Percentiles rank a stretch among this genome's conserved stretches.
phyloP scores from a whole-genome alignment of 2,113 vertebrate species.

The Phalacrocorax pelagicus region DNA sequence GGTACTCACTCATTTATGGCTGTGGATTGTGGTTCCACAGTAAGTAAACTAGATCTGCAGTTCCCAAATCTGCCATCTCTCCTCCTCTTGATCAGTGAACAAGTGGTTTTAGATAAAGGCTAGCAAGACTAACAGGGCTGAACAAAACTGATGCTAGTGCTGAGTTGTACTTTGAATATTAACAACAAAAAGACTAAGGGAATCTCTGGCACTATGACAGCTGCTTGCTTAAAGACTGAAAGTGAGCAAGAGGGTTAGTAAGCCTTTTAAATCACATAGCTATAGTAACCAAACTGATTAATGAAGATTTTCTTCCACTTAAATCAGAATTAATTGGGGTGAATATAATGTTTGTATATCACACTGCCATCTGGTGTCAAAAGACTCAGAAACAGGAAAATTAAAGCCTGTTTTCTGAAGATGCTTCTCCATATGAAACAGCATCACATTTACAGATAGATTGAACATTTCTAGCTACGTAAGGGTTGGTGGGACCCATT shows the following conservation, averaged over 20 bases:
- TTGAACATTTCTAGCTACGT: neutral
- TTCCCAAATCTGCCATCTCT: neutral
- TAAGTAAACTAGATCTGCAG: neutral
- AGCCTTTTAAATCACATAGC: neutral
- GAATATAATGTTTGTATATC: neutral
- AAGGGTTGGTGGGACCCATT: neutral
- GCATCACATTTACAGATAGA: neutral
- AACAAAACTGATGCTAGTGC: neutral
- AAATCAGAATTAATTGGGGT: neutral
- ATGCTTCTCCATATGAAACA: neutral
- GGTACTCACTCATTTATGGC: neutral
- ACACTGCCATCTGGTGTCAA: neutral
- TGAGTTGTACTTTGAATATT: neutral
- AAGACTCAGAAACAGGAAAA: neutral
- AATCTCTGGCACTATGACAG: neutral
- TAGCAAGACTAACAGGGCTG: neutral
- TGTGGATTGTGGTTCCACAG: neutral
- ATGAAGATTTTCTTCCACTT: neutral
- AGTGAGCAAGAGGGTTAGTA: neutral
- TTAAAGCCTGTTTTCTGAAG: neutral
- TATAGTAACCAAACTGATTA: neutral
- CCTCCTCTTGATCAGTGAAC: neutral
- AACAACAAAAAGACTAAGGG: neutral
- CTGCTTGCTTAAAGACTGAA: constrained; percentile 6
- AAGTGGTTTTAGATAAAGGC: neutral